These are phyloP conservation scores for Cantharis rufa DNA, from an alignment of 2,888 invertebrate genomes.

Conservation along the genomic window DNA sequence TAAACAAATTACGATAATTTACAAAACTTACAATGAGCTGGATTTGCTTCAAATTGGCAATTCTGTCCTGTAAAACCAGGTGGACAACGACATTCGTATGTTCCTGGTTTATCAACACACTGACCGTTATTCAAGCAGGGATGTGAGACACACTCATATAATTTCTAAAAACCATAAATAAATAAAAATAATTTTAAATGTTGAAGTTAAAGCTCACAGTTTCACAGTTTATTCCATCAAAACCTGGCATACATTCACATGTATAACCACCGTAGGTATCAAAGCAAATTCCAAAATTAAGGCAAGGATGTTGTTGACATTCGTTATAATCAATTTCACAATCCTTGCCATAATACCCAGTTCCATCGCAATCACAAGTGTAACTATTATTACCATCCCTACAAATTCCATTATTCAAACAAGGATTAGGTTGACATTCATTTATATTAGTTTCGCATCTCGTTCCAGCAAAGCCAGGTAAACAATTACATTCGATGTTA, in stretches of 20 bases:
- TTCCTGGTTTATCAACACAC: slow-evolving; percentile 63
- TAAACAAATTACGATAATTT: not conserved
- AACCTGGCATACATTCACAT: slow-evolving; percentile 80
- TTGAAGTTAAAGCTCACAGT: slow-evolving; percentile 56
- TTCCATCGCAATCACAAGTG: slow-evolving; percentile 76
- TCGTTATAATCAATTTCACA: slow-evolving; percentile 84
- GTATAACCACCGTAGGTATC: slow-evolving; percentile 81
- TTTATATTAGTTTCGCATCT: slow-evolving; percentile 76
- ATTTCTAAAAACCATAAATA: slow-evolving; percentile 46
- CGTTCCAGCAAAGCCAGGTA: slow-evolving; percentile 67
- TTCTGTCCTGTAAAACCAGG: slow-evolving; percentile 60
- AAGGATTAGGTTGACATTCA: slow-evolving; percentile 74
- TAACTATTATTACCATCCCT: slow-evolving; percentile 74
- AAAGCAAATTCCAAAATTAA: slow-evolving; percentile 77
- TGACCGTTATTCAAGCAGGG: slow-evolving; percentile 66
- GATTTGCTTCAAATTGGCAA: slow-evolving; percentile 56
- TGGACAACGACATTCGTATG: slow-evolving; percentile 62
- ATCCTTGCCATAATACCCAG: slow-evolving; percentile 73
- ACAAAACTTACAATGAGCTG: slow-evolving; percentile 37
- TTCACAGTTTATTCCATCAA: slow-evolving; percentile 79
- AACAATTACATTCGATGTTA: slow-evolving; percentile 51
- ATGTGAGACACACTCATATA: slow-evolving; percentile 62
- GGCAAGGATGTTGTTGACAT: slow-evolving; percentile 71
- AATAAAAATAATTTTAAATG: not conserved
- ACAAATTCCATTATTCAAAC: slow-evolving; percentile 74